A percentile compares a stretch with the other conserved stretches of the same genome.
These are phyloP conservation scores for Danio aesculapii DNA, from an alignment of 2,797 vertebrate genomes.

Conservation along the genomic window DNA sequence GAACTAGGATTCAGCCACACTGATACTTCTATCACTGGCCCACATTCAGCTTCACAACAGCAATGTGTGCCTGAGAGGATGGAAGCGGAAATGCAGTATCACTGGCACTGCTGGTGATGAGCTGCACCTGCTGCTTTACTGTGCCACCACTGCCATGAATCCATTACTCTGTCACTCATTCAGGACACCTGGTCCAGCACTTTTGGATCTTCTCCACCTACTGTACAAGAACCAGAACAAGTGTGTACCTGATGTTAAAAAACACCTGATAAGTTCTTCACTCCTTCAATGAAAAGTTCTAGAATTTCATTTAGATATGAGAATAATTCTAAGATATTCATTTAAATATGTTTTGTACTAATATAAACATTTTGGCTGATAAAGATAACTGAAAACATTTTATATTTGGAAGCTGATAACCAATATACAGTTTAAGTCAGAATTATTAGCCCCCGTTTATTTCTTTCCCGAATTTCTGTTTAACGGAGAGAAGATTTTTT, in stretches of 20 bases:
- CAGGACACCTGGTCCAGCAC: constrained; percentile 21
- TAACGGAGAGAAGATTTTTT: too few relatives aligned
- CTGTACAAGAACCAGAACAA: constrained; percentile 2
- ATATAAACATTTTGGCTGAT: too few relatives aligned
- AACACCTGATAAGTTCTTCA: background rate
- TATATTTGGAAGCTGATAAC: too few relatives aligned
- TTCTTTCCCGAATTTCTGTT: too few relatives aligned
- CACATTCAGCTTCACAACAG: constrained; percentile 14
- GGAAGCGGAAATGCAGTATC: constrained; percentile 4
- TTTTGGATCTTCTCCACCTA: constrained; percentile 16
- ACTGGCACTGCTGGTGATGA: constrained; percentile 27
- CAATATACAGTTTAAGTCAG: too few relatives aligned
- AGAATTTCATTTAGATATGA: constrained; percentile 3
- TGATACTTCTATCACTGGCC: background rate
- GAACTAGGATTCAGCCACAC: constrained; percentile 3
- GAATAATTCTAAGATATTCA: too few relatives aligned
- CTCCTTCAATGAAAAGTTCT: background rate
- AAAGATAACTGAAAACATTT: too few relatives aligned
- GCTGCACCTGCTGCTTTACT: constrained; percentile 49
- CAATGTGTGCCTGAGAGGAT: constrained; percentile 3
- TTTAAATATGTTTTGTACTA: too few relatives aligned
- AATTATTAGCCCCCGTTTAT: too few relatives aligned
- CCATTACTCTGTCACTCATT: constrained; percentile 27
- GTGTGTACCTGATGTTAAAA: constrained; percentile 8
- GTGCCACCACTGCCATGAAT: constrained; percentile 19